phyloP scores from a whole-genome alignment of 35 echinoderm and acorn worm species.

The Apostichopus californicus region DNA sequence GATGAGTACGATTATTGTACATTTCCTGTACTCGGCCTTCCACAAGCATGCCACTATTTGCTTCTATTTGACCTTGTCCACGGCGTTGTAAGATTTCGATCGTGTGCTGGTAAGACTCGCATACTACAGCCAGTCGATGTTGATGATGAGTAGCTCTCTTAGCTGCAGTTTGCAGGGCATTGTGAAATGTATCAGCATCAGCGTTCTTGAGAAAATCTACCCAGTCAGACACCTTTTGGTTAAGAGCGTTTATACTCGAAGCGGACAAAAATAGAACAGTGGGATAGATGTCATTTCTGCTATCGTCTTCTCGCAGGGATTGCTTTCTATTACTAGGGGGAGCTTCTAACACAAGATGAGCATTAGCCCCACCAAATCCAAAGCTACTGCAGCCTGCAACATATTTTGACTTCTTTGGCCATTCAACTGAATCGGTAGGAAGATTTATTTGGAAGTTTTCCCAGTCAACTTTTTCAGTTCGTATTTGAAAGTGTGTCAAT shows the following conservation, averaged over 20 bases:
- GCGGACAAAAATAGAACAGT: conserved; percentile 63
- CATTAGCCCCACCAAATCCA: conserved; percentile 55
- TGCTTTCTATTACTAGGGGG: background rate
- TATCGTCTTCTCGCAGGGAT: too few relatives aligned
- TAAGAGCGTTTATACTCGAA: conserved; percentile 53
- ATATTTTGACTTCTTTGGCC: conserved; percentile 28
- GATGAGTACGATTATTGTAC: background rate
- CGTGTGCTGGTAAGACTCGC: conserved; percentile 41
- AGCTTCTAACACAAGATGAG: conserved; percentile 53
- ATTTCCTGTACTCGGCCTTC: conserved; percentile 46
- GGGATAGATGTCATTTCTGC: too few relatives aligned
- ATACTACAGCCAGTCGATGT: conserved; percentile 50
- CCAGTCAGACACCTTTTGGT: conserved; percentile 61
- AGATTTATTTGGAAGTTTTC: conserved; percentile 40
- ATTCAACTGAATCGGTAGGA: conserved; percentile 37
- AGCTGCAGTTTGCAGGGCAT: conserved; percentile 56
- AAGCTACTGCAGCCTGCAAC: too few relatives aligned
- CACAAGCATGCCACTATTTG: background rate
- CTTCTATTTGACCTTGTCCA: background rate
- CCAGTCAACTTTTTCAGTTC: conserved; percentile 54
- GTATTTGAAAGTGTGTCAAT: conserved; percentile 57
- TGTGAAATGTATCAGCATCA: background rate
- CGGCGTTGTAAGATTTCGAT: background rate
- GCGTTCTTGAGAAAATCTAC: conserved; percentile 39
- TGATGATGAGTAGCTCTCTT: conserved; percentile 52